These are phyloP conservation scores for Lasioglossum calceatum DNA, from an alignment of 2,888 invertebrate genomes.

Conservation along the genomic window DNA sequence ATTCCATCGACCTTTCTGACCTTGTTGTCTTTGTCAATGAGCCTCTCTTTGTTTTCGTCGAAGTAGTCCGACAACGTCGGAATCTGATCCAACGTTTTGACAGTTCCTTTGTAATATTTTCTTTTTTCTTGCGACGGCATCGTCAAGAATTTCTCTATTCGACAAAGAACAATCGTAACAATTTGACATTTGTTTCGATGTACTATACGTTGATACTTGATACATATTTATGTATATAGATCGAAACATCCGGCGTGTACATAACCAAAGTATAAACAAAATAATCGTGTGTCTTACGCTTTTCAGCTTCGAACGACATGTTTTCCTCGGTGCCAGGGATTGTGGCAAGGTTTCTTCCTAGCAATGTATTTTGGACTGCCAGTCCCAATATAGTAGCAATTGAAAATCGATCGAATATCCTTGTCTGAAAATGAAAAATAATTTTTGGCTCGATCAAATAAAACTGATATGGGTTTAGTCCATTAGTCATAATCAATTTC, in stretches of 20 bases:
- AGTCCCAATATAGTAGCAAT: constrained; percentile 20
- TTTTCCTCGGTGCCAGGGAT: constrained; percentile 29
- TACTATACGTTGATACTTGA: not conserved
- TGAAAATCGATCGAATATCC: constrained; percentile 36
- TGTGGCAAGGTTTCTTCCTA: constrained; percentile 20
- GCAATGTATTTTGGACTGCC: constrained; percentile 22
- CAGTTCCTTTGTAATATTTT: constrained; percentile 84
- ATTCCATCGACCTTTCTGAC: constrained; percentile 79
- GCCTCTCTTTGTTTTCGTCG: constrained; percentile 80
- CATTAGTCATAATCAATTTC: not conserved
- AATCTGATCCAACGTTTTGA: constrained; percentile 84
- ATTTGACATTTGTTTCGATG: not conserved
- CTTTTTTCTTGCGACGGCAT: constrained; percentile 86
- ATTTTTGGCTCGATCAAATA: constrained; percentile 39
- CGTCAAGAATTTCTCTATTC: constrained; percentile 84
- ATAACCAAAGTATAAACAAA: constrained; percentile 41
- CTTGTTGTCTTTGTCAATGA: constrained; percentile 64
- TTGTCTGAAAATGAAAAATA: constrained; percentile 66
- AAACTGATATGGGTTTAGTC: not conserved
- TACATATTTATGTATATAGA: not conserved
- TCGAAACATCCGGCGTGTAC: constrained; percentile 11
- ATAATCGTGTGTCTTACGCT: constrained; percentile 70
- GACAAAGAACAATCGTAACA: constrained; percentile 17
- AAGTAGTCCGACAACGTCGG: constrained; percentile 87
- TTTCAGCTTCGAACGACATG: constrained; percentile 76